phyloP scores from a whole-genome alignment of 1,140 invertebrate genomes.

The Wasmannia auropunctata region DNA sequence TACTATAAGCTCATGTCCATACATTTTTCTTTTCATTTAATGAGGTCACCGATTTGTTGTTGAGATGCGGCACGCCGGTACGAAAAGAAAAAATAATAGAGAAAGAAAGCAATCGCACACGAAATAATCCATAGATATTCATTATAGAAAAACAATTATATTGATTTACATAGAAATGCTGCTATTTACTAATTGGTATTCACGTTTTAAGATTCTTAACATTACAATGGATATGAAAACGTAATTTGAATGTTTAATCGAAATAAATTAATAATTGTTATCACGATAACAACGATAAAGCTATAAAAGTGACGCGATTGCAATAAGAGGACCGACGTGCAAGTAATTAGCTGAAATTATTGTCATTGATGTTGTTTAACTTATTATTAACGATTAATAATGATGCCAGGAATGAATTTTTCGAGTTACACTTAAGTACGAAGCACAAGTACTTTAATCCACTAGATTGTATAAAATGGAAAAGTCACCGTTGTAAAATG shows the following conservation, averaged over 20 bases:
- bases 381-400: constrained; percentile 40
- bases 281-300: neutral
- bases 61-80: constrained; percentile 22
- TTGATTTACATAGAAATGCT: neutral
- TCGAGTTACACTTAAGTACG: constrained; percentile 27
- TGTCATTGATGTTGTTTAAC: constrained; percentile 65
- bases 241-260: constrained; percentile 1
- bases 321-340: constrained; percentile 33
- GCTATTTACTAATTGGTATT: neutral
- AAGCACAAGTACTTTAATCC: constrained; percentile 45
- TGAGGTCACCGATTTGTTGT: constrained; percentile 7
- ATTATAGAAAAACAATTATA: neutral
- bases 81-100: neutral
- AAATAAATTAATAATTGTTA: neutral
- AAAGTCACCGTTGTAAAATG: constrained; percentile 39
- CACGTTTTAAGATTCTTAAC: neutral
- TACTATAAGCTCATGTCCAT: constrained; percentile 35
- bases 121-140: neutral
- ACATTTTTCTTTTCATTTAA: constrained; percentile 34
- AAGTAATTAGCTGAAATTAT: constrained; percentile 68
- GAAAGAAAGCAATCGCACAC: neutral
- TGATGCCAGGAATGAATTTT: neutral
- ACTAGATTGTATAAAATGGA: constrained; percentile 58
- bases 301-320: neutral
- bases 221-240: constrained; percentile 6